A percentile compares a stretch with the other conserved stretches of the same genome.
phyloP scores from a whole-genome alignment of 1,140 invertebrate species.

The Mercenaria mercenaria region DNA sequence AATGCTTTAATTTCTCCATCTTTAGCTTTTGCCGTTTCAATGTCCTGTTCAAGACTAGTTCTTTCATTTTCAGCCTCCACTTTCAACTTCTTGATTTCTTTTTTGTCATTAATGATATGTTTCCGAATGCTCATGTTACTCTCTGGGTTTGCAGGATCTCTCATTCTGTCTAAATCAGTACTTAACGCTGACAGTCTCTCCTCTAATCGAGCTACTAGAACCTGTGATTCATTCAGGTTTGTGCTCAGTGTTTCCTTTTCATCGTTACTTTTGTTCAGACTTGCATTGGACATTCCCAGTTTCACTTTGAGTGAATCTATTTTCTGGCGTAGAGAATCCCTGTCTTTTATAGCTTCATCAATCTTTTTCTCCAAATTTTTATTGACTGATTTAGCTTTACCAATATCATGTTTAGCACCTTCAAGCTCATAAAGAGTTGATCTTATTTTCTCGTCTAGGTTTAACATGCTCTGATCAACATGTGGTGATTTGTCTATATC shows the following conservation, averaged over 20 bases:
- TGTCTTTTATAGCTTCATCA: constrained; percentile 24
- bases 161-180: constrained; percentile 46
- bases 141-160: constrained; percentile 63
- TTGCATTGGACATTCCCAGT: constrained; percentile 44
- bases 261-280: constrained; percentile 46
- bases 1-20: constrained; percentile 45
- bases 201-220: constrained; percentile 57
- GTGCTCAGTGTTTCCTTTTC: constrained; percentile 55
- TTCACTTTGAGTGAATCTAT: constrained; percentile 44
- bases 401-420: constrained; percentile 46
- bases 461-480: not conserved
- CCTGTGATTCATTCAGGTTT: constrained; percentile 52
- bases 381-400: constrained; percentile 34
- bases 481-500: constrained; percentile 1
- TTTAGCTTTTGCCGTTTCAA: not conserved
- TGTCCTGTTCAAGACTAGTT: constrained; percentile 4
- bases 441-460: constrained; percentile 42
- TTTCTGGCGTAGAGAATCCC: constrained; percentile 17
- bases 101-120: constrained; percentile 54
- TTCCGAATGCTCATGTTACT: constrained; percentile 50
- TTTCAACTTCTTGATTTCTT: constrained; percentile 61
- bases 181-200: constrained; percentile 43
- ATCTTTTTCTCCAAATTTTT: constrained; percentile 49
- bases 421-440: constrained; percentile 29
- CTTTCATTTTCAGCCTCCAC: constrained; percentile 28